Evolutionary conservation across 23 tunicate species (phyloP).

Genomic region (Diplosoma virens): DNA sequence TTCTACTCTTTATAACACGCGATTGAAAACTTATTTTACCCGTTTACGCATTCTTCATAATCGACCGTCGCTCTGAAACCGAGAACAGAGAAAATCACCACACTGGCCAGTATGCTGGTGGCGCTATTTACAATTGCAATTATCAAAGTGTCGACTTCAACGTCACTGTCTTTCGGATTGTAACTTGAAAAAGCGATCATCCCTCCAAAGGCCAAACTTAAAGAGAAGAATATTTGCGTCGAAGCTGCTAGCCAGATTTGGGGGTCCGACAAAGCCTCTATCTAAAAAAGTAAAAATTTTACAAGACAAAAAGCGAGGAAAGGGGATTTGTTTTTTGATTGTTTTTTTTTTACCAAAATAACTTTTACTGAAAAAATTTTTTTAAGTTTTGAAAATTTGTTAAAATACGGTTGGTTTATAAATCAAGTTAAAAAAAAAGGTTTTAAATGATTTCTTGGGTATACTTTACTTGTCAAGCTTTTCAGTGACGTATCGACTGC

Average conservation of each 20-base stretch:
- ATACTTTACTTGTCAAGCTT: too few relatives aligned
- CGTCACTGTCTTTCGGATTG: constrained; percentile 72
- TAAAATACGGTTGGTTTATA: too few relatives aligned
- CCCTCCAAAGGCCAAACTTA: constrained; percentile 95
- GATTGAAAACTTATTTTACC: too few relatives aligned
- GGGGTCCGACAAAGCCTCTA: constrained; percentile 58
- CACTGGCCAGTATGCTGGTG: constrained; percentile 80
- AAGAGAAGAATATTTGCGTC: constrained; percentile 95
- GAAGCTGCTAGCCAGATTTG: constrained; percentile 95
- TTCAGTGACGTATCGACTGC: too few relatives aligned
- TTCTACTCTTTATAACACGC: too few relatives aligned
- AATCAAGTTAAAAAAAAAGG: too few relatives aligned
- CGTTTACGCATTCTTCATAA: constrained; percentile 53
- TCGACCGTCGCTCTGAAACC: constrained; percentile 84
- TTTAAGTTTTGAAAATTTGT: too few relatives aligned
- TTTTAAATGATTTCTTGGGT: too few relatives aligned
- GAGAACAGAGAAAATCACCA: constrained; percentile 81
- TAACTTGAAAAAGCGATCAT: constrained; percentile 98
- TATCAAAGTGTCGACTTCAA: constrained; percentile 74
- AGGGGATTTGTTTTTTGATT: too few relatives aligned
- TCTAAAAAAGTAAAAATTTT: constrained; percentile 33
- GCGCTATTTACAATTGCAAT: constrained; percentile 69
- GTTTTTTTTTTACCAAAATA: too few relatives aligned
- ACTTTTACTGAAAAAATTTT: too few relatives aligned
- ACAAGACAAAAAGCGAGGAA: too few relatives aligned